These are phyloP conservation scores for Xiphophorus maculatus DNA, from an alignment of 2,113 vertebrate species.

Conservation along the genomic window DNA sequence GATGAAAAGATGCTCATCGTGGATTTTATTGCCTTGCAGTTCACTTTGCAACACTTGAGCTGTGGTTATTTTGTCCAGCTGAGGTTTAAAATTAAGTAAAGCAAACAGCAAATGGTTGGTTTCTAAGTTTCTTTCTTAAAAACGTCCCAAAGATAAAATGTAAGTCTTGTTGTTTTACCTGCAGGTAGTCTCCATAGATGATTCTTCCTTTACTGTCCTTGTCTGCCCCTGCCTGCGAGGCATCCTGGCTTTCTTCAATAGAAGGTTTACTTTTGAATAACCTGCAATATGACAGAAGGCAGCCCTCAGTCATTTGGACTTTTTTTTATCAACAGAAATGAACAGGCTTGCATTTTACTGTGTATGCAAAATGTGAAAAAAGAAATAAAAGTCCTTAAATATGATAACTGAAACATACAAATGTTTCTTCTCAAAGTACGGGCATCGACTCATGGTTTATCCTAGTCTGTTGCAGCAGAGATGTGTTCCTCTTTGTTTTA, in stretches of 20 bases:
- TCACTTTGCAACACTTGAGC: constrained; percentile 94
- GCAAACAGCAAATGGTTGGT: neutral
- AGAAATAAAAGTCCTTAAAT: neutral
- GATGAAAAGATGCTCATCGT: constrained; percentile 97
- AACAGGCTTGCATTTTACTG: neutral
- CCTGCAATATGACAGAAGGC: constrained; percentile 67
- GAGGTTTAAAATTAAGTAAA: constrained; percentile 47
- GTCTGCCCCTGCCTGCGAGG: constrained; percentile 86
- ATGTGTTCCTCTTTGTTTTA: neutral
- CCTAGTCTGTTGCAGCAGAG: constrained; percentile 21
- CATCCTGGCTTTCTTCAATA: constrained; percentile 78
- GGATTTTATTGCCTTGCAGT: constrained; percentile 91
- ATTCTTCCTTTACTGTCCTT: constrained; percentile 90
- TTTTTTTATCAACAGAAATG: constrained; percentile 1
- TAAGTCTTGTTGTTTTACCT: constrained; percentile 76
- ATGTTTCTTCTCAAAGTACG: constrained; percentile 83
- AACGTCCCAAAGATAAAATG: neutral
- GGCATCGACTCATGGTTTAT: constrained; percentile 89
- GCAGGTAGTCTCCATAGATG: constrained; percentile 90
- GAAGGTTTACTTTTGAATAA: constrained; percentile 81
- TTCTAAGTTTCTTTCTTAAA: neutral
- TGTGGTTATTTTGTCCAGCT: constrained; percentile 91
- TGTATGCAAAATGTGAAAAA: neutral
- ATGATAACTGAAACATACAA: constrained; percentile 79
- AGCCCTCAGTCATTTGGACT: constrained; percentile 16